These are phyloP conservation scores for Agonopterix alstromeriana DNA, from an alignment of 2,888 invertebrate species.

Conservation along the genomic window DNA sequence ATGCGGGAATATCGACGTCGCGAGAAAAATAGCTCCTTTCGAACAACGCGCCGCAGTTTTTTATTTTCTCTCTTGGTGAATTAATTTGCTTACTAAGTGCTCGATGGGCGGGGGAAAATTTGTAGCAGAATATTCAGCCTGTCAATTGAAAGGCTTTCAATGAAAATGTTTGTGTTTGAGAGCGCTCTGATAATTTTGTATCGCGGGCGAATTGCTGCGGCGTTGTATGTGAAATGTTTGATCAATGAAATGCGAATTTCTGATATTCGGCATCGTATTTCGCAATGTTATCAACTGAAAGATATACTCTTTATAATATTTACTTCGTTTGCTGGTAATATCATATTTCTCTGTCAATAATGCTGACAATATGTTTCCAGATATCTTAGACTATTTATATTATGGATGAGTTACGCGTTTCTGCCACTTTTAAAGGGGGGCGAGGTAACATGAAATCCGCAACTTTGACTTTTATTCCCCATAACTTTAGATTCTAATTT, in stretches of 20 bases:
- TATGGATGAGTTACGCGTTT: too few species aligned
- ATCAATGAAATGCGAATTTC: not conserved
- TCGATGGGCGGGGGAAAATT: constrained; percentile 33
- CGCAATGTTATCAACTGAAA: too few species aligned
- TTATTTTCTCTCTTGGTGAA: constrained; percentile 39
- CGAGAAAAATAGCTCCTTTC: constrained; percentile 49
- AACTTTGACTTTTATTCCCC: too few species aligned
- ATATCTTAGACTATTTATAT: too few species aligned
- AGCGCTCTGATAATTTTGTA: constrained; percentile 33
- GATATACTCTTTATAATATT: too few species aligned
- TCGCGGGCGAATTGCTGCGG: constrained; percentile 14
- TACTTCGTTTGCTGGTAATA: too few species aligned
- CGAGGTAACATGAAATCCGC: too few species aligned
- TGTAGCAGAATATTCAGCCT: constrained; percentile 37
- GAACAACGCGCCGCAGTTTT: constrained; percentile 38
- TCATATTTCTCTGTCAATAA: too few species aligned
- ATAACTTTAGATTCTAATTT: too few species aligned
- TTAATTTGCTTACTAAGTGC: constrained; percentile 62
- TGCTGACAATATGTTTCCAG: too few species aligned
- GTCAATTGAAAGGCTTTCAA: constrained; percentile 40
- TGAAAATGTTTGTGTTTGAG: constrained; percentile 39
- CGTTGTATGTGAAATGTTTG: constrained; percentile 13
- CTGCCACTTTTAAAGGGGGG: too few species aligned
- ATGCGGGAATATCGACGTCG: constrained; percentile 37
- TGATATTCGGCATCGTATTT: too few species aligned